Evolutionary conservation across 2,888 invertebrate genomes (phyloP).

Genomic region (Tyria jacobaeae): DNA sequence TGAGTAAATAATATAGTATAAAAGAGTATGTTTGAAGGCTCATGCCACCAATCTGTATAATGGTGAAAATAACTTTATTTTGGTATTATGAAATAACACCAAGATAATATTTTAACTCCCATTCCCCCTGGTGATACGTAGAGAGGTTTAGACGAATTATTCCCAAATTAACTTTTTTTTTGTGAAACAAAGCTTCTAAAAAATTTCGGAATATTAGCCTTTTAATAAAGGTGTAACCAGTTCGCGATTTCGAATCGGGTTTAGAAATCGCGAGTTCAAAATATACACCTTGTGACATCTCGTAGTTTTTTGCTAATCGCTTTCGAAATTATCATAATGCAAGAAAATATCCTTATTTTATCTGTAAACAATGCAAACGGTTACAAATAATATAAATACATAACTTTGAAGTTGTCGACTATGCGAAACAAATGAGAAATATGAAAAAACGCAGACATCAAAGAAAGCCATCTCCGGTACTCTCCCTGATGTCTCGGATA

Average conservation of each 20-base stretch:
- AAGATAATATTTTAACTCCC: background rate
- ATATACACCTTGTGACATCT: too few species aligned
- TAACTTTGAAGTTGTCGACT: background rate
- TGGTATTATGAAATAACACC: background rate
- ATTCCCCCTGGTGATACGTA: too few species aligned
- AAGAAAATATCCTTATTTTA: background rate
- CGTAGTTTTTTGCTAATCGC: too few species aligned
- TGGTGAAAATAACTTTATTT: too few species aligned
- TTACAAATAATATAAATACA: background rate
- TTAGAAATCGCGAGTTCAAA: too few species aligned
- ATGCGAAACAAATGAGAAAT: background rate
- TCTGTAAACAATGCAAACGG: background rate
- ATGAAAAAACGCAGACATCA: background rate
- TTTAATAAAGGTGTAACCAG: too few species aligned
- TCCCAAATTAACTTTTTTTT: too few species aligned
- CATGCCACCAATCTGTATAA: background rate
- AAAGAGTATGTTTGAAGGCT: constrained; percentile 27
- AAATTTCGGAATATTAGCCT: too few species aligned
- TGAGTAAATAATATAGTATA: constrained; percentile 44
- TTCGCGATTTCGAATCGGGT: too few species aligned
- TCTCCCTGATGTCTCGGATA: background rate
- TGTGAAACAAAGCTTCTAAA: too few species aligned
- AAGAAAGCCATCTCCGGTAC: constrained; percentile 3
- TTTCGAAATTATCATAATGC: too few species aligned
- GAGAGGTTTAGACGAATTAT: too few species aligned